These are phyloP conservation scores for Pandemis cinnamomeana DNA, from an alignment of 2,888 invertebrate genomes.

Conservation along the genomic window DNA sequence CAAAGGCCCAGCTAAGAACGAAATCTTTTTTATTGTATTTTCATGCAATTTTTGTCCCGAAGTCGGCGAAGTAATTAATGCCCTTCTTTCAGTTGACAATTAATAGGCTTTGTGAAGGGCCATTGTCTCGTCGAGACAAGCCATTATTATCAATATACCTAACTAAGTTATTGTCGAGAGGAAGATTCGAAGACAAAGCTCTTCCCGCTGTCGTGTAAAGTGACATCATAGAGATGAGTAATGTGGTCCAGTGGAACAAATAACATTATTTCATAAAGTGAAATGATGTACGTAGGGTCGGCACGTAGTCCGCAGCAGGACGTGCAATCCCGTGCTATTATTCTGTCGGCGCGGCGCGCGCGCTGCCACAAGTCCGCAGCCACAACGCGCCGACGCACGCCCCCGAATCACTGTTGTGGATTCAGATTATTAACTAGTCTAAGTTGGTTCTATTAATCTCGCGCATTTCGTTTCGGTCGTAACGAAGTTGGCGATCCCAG, in stretches of 20 bases:
- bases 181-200: slow-evolving; percentile 12
- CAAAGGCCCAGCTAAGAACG: too few relatives aligned
- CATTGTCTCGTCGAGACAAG: slow-evolving; percentile 2
- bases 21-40: too few relatives aligned
- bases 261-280: slow-evolving; percentile 66
- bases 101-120: background rate
- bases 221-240: slow-evolving; percentile 37
- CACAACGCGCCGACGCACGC: slow-evolving; percentile 53
- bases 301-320: slow-evolving; percentile 57
- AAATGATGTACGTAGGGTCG: slow-evolving; percentile 62
- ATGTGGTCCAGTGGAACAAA: slow-evolving; percentile 39
- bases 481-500: slow-evolving; percentile 6
- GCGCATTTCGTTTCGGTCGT: slow-evolving; percentile 16
- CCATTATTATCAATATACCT: slow-evolving; percentile 7
- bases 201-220: slow-evolving; percentile 14
- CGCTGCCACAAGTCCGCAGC: slow-evolving; percentile 56
- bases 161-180: slow-evolving; percentile 7
- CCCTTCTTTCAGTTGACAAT: background rate
- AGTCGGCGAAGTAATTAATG: background rate
- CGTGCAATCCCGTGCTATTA: slow-evolving; percentile 67
- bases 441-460: slow-evolving; percentile 15
- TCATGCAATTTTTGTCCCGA: too few relatives aligned
- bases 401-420: slow-evolving; percentile 37
- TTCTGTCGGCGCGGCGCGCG: slow-evolving; percentile 64
- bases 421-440: slow-evolving; percentile 18